Percentiles rank a stretch among this genome's conserved stretches.
Conservation (phyloP, 2,797 vertebrate genomes). For the Tapera naevia region DNA sequence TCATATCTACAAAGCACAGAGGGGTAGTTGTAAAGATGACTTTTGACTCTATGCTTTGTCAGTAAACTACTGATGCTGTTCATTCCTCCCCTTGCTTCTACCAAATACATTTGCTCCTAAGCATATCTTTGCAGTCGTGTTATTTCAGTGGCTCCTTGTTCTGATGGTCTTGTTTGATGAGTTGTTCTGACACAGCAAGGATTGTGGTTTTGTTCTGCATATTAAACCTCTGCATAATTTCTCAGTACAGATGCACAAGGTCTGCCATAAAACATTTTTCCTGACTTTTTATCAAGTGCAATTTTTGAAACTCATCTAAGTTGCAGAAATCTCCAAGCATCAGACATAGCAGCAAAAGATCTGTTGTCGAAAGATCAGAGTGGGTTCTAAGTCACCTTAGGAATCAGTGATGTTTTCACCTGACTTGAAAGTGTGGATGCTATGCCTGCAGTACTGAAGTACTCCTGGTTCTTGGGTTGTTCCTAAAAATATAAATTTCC, state of each 20-base stretch:
- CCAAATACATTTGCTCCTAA: background rate
- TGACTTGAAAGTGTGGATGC: background rate
- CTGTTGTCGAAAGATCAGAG: background rate
- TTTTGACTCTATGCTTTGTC: slow-evolving; percentile 58
- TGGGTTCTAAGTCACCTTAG: background rate
- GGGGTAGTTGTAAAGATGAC: slow-evolving; percentile 66
- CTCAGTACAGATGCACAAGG: background rate
- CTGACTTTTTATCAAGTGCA: background rate
- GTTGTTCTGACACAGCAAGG: background rate
- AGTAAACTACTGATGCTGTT: background rate
- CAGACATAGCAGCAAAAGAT: background rate
- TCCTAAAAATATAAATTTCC: background rate
- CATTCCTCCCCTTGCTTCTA: background rate
- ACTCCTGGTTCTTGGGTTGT: background rate
- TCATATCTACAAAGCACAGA: slow-evolving; percentile 85
- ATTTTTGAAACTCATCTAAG: background rate
- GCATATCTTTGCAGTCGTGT: background rate
- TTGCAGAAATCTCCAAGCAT: background rate
- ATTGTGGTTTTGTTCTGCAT: background rate
- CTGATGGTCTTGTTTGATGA: background rate
- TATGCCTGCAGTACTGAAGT: background rate
- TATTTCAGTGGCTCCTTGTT: background rate
- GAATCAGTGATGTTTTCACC: background rate
- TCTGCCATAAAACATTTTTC: background rate
- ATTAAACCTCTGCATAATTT: background rate